phyloP scores from a whole-genome alignment of 2,797 vertebrate genomes.

The Buceros bicornis region DNA sequence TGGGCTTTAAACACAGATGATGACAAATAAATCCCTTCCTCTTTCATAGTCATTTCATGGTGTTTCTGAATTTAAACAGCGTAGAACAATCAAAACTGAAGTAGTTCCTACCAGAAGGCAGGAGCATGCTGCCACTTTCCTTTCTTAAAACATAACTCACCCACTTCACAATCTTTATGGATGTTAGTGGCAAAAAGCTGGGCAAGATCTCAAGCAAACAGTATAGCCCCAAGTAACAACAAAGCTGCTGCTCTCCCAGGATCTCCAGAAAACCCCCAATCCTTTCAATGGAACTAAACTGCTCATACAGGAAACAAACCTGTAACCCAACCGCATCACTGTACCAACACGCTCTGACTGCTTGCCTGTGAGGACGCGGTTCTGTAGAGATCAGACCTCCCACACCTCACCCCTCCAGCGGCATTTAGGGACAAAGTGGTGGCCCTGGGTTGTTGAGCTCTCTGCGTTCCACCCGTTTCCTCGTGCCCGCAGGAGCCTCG shows the following conservation, averaged over 20 bases:
- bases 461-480: neutral
- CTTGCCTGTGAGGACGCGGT: neutral
- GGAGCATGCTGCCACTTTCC: neutral
- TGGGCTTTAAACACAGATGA: neutral
- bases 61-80: neutral
- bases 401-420: neutral
- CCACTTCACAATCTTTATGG: neutral
- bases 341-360: neutral
- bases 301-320: neutral
- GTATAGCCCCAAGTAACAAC: neutral
- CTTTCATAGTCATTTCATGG: neutral
- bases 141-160: neutral
- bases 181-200: neutral
- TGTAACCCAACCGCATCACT: neutral
- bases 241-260: neutral
- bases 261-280: neutral
- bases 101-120: neutral
- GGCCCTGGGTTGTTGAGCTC: neutral
- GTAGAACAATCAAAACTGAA: neutral
- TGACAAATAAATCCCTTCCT: neutral
- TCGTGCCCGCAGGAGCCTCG: neutral
- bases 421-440: constrained; percentile 21
- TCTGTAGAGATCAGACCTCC: neutral
- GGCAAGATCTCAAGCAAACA: neutral
- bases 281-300: constrained; percentile 1